Base-by-base conservation (phyloP, 2,888 invertebrate species). In the Petrophora chlorosata region DNA sequence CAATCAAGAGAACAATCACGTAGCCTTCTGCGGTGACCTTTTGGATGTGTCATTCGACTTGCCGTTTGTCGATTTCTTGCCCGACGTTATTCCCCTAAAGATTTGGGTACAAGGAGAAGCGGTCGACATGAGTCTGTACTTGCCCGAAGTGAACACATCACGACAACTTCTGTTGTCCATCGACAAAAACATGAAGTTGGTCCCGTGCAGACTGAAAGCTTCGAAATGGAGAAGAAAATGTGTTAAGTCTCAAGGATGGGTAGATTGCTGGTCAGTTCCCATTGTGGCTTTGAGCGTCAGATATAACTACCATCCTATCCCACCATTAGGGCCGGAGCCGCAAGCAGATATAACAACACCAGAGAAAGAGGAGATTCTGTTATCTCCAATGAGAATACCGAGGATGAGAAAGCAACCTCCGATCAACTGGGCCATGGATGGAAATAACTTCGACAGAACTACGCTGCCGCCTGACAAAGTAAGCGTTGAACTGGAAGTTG, bases 31-130 rank as follows among this genome's bases (percentile, higher is more conserved):
- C 76, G 98, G 98, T 0, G 98, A 98, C 74, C 92, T 97, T 8
- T 94, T 99, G 65, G 98, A 98, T 71, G 91, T 98, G 63, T 97
- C 98, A 2, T 97, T 99, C 74, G 96, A 96, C 76, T 91, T 99
- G 70, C 98, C 99, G 0, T 99, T 98, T 74, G 94, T 94, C 45
- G 98, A 99, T 78, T 99, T 97, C 80, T 90, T 99, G 63, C 99
- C 99, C 1, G 93, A 95, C 53, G 96, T 96, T 2, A 94, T 98
- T 50, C 95, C 96, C 1, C 87, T 99, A 15, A 95, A 96, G 71
- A 96, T 99, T 76, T 96, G 98, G 93, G 96, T 98, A 63, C 97
- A 98, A 92, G 98, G 98, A 2, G 98, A 98, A 88, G 97, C 97
- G 41, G 94, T 98, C 36, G 98, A 98, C 81, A 93, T 98, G 79